Conservation (phyloP, 30 jellyfish, hydroid and myxozoan species). For the Nemopilema nomurai region DNA sequence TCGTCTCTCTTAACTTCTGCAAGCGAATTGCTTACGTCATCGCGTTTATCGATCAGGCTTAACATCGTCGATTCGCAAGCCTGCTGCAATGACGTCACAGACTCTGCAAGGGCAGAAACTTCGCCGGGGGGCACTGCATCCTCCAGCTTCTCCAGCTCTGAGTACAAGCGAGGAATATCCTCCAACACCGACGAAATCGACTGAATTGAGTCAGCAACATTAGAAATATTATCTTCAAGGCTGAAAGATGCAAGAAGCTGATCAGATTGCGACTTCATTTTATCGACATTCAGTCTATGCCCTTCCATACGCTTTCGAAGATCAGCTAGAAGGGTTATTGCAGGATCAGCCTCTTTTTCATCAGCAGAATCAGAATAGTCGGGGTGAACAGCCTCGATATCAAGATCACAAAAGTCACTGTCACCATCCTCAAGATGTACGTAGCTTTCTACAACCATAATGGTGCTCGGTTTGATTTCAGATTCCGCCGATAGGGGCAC, state of each 20-base stretch:
- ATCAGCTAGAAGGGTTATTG: background rate
- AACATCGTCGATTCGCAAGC: slow-evolving; percentile 29
- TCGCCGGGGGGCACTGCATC: background rate
- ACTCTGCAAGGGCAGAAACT: slow-evolving; percentile 9
- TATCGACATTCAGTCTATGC: slow-evolving; percentile 5
- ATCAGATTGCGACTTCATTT: background rate
- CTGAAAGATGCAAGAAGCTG: background rate
- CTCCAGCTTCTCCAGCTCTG: slow-evolving; percentile 7
- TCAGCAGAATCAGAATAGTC: background rate
- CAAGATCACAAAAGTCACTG: background rate
- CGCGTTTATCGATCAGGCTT: slow-evolving; percentile 10
- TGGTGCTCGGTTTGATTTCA: background rate
- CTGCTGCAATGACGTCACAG: slow-evolving; percentile 30
- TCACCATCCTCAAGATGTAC: background rate
- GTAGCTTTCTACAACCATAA: background rate
- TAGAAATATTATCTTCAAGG: slow-evolving; percentile 24
- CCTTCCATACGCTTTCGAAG: slow-evolving; percentile 8
- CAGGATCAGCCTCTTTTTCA: background rate
- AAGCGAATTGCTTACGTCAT: background rate
- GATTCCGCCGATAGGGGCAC: background rate
- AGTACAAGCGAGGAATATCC: slow-evolving; percentile 44
- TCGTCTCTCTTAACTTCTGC: slow-evolving; percentile 8
- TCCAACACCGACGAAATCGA: slow-evolving; percentile 20
- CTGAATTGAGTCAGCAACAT: slow-evolving; percentile 24
- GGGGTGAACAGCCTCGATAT: background rate